Evolutionary conservation across 2,113 vertebrate species (phyloP).

Genomic region (Phyllopteryx taeniolatus): DNA sequence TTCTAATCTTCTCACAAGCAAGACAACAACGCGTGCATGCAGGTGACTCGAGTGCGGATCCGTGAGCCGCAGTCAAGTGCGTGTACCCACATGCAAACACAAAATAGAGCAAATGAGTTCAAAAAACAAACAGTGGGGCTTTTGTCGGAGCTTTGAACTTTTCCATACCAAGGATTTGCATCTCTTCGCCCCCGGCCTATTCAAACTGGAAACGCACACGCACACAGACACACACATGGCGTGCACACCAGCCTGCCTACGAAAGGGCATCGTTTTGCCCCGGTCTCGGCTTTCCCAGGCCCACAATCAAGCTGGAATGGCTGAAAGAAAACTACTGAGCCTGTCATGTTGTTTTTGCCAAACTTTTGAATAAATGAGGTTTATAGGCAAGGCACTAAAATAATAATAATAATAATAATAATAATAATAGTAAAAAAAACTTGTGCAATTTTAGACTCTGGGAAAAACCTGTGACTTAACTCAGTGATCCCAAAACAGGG

Average conservation of each 20-base stretch:
- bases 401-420: background rate
- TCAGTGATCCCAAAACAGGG: background rate
- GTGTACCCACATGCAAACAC: constrained; percentile 15
- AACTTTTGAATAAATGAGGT: background rate
- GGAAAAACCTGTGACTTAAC: background rate
- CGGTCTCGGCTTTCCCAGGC: constrained; percentile 25
- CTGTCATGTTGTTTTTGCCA: constrained; percentile 12
- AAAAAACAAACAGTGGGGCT: constrained; percentile 48
- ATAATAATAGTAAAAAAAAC: background rate
- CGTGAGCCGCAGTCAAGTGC: constrained; percentile 4
- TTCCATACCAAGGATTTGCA: constrained; percentile 64
- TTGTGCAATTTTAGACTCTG: background rate
- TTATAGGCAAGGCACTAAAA: background rate
- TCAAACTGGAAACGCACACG: constrained; percentile 46
- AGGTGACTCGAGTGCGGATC: background rate
- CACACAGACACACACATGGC: background rate
- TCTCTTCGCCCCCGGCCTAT: constrained; percentile 56
- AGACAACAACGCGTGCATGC: background rate
- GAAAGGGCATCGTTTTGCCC: constrained; percentile 40
- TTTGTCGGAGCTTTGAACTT: constrained; percentile 45
- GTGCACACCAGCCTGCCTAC: constrained; percentile 43
- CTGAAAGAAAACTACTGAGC: constrained; percentile 23
- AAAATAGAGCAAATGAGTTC: constrained; percentile 31
- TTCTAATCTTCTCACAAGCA: background rate
- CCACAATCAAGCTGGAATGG: constrained; percentile 37